Percentiles rank a stretch among this genome's conserved stretches.
phyloP scores from a whole-genome alignment of 2,888 invertebrate species.

The Drosophila basisetae region DNA sequence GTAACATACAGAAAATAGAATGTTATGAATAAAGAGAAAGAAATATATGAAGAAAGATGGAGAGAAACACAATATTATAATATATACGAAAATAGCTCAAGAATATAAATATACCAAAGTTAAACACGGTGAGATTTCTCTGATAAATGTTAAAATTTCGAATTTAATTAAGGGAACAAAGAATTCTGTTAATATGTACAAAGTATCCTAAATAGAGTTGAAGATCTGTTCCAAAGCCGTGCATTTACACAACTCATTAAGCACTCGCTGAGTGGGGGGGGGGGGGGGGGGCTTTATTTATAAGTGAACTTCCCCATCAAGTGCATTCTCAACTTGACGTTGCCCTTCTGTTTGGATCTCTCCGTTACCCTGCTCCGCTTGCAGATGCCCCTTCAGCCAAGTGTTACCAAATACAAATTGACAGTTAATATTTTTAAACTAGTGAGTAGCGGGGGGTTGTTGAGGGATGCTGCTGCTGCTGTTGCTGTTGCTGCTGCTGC shows the following conservation, averaged over 20 bases:
- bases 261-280: constrained; percentile 1
- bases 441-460: constrained; percentile 44
- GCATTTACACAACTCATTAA: constrained; percentile 32
- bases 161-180: background rate
- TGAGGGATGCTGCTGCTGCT: background rate
- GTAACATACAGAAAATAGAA: background rate
- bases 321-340: constrained; percentile 43
- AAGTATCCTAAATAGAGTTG: background rate
- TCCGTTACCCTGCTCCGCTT: constrained; percentile 13
- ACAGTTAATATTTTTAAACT: constrained; percentile 84
- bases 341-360: constrained; percentile 3
- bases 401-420: constrained; percentile 83
- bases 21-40: background rate
- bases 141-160: background rate
- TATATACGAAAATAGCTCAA: background rate
- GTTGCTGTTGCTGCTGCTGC: constrained; percentile 51
- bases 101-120: background rate
- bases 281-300: constrained; percentile 28
- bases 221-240: background rate
- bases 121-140: background rate
- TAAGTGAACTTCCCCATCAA: constrained; percentile 44
- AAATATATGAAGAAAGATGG: background rate
- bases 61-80: background rate
- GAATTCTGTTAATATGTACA: background rate
- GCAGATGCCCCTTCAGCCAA: constrained; percentile 72